These are phyloP conservation scores for Phylloscopus trochilus DNA, from an alignment of 2,113 vertebrate species.

Conservation along the genomic window DNA sequence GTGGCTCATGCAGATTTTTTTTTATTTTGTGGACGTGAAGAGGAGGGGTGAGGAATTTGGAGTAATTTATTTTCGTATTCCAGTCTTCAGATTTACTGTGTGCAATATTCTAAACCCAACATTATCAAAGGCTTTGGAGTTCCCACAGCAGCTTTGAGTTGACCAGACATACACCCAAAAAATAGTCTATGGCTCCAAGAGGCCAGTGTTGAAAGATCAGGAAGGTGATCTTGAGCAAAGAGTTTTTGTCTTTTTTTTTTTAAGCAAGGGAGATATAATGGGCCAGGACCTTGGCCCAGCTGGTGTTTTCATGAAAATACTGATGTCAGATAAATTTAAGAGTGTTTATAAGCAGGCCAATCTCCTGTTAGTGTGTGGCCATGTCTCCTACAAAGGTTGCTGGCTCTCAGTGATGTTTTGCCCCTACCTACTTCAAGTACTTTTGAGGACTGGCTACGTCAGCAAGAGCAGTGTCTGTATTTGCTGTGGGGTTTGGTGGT, in stretches of 20 bases:
- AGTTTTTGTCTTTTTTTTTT: background rate
- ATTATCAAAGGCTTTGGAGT: background rate
- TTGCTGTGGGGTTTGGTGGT: background rate
- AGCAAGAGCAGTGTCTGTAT: background rate
- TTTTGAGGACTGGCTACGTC: background rate
- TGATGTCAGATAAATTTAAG: background rate
- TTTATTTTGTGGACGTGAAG: background rate
- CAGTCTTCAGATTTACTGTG: background rate
- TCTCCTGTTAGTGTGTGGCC: background rate
- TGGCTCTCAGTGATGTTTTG: background rate
- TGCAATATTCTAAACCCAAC: background rate
- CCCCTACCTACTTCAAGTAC: background rate
- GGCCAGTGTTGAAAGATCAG: background rate
- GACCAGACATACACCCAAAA: background rate
- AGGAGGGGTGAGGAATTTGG: background rate
- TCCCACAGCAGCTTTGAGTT: background rate
- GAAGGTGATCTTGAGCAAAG: background rate
- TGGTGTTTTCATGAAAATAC: background rate
- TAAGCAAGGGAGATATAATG: background rate
- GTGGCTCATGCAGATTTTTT: background rate
- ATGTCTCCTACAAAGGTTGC: background rate
- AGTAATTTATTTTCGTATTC: background rate
- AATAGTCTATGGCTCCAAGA: background rate
- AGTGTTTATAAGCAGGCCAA: background rate
- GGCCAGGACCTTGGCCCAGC: background rate